Conservation (phyloP, 2,888 invertebrate species). For the Thymelicus sylvestris region DNA sequence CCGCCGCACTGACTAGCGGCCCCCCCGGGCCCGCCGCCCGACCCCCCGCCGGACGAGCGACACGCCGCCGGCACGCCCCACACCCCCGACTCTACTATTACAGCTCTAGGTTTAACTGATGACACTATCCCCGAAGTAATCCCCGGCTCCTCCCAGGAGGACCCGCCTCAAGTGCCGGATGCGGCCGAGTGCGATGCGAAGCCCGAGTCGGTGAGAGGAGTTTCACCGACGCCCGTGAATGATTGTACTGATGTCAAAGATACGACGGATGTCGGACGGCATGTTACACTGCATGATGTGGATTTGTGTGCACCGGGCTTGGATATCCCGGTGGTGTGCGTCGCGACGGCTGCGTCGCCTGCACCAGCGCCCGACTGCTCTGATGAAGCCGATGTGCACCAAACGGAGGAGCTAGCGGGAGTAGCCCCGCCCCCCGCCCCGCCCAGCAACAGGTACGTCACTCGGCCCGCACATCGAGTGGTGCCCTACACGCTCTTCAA, state of each 20-base stretch:
- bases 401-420: neutral
- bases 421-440: neutral
- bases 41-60: slow-evolving; percentile 8
- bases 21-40: slow-evolving; percentile 22
- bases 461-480: slow-evolving; percentile 1
- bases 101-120: neutral
- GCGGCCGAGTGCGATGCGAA: no score
- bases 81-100: neutral
- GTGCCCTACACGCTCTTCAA: slow-evolving; percentile 28
- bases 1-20: slow-evolving; percentile 41
- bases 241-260: no score
- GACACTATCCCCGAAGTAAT: neutral
- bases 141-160: neutral
- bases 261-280: no score
- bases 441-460: neutral
- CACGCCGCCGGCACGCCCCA: slow-evolving; percentile 27
- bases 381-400: no score
- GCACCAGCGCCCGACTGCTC: neutral
- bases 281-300: no score
- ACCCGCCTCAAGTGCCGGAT: no score
- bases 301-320: no score
- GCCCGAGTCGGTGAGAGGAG: no score
- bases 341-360: neutral
- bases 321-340: neutral
- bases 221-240: no score